Evolutionary conservation across 2,113 vertebrate species (phyloP), one percentile per base, ranked within the genome.

Genomic region (Myotis lucifugus): DNA sequence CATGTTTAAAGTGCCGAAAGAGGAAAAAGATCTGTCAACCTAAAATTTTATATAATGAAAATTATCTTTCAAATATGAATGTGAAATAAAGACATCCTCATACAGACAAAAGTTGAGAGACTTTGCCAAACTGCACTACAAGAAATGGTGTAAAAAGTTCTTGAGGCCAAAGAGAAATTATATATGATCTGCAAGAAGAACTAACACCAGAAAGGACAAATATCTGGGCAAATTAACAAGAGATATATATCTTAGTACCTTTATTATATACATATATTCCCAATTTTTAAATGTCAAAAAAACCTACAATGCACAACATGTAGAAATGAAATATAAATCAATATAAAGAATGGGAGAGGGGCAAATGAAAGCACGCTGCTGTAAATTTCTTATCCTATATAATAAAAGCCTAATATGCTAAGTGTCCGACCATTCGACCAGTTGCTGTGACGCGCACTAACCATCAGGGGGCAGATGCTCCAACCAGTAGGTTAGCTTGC

Each of bases 41-140:
- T 40, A 54, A 66, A 90, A 46, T 61, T 90, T 93, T 87, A 84
- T 59, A 83, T 74, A 83, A 37, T 90, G 83, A 93, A 88, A 90
- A 88, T 74, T 64, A 69, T 54, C 48, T 70, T 96, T 88, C 40
- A 84, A 59, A 91, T 73, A 32, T 48, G 23, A 84, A 73, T 29
- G 64, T 92, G 52, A 89, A 92, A 74, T 40, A 94, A 76, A 92
- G 90, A 83, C 67, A 82, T 59, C 54, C n/a, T 74, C 17, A 86
- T 27, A 46, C 14, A 89, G 56, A 89, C n/a, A 89, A 83, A 87
- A 83, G n/a, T 46, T 66, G 40, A 66, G 77, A 83, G 52, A 42
- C 23, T 92, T 82, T 27, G 72, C 32, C 21, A 91, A 67, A 82
- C 7, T 21, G 14, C 19, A 70, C 17, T 48, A 37, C 15, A 73